Evolutionary conservation across 2,113 vertebrate genomes (phyloP), one percentile per base, ranked within the genome.

Genomic region (Callocephalon fimbriatum): DNA sequence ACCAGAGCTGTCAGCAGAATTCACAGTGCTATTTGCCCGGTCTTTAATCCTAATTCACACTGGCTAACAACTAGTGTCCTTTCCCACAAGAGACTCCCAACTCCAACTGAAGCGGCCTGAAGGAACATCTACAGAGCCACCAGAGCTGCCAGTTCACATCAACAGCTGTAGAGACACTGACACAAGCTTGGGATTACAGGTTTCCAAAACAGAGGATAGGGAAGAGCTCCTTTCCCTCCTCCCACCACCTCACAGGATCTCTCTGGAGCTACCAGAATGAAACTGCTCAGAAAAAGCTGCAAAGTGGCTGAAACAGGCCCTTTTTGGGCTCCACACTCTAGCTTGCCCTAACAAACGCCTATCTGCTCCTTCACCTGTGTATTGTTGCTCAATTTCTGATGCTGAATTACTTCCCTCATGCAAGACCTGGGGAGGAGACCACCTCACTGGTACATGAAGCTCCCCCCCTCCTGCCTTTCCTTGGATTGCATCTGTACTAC

Each of bases 1-100:
- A 72, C 74, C 90, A 73, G 40, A 65, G 40, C 82, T 51, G 50
- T n/a, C 74, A 70, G 38, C 63, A 74, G 79, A 95, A 88, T 63
- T 92, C 86, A 92, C 82, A 93, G 95, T 84, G 93, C 94, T 91
- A 83, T 86, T 91, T 93, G 89, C 84, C 84, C 13, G 1, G 2
- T 72, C 90, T 86, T 61, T 80, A 38, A 32, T 38, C 90, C 66
- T 62, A 66, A 85, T 58, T 88, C 90, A 83, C 78, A 48, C 70
- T 66, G 93, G 86, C 84, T 85, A 88, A 73, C 45, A 27, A 47
- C 81, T 73, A 79, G 38, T 54, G 42, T 44, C 88, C 61, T 51
- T 56, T 65, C 82, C 67, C 70, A 56, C 35, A 25, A 27, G 50
- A 78, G 51, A 12, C 44, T 90, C 75, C 53, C 79, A 84, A n/a